These are phyloP conservation scores for Pseudolycoriella hygida DNA, from an alignment of 2,888 invertebrate genomes.

Conservation along the genomic window DNA sequence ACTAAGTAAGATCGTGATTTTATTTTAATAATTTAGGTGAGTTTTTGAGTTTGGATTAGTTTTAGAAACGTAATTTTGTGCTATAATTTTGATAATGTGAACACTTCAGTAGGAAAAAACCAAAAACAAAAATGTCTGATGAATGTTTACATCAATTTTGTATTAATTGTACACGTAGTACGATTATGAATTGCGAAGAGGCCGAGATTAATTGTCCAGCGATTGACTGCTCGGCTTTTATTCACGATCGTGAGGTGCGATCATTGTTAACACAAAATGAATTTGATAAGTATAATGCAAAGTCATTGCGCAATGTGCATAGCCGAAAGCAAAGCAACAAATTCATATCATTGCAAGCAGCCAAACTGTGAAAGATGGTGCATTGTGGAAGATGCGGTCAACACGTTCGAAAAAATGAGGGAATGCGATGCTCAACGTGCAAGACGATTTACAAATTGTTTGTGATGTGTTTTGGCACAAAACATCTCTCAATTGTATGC, in stretches of 20 bases:
- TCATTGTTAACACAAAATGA: slow-evolving; percentile 49
- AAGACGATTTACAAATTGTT: too few species aligned
- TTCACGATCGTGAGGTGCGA: slow-evolving; percentile 73
- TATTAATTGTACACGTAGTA: slow-evolving; percentile 48
- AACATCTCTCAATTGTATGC: too few species aligned
- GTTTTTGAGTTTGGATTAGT: too few species aligned
- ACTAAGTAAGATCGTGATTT: too few species aligned
- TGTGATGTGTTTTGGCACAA: too few species aligned
- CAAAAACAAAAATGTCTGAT: too few species aligned
- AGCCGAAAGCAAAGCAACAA: slow-evolving; percentile 63
- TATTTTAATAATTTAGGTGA: too few species aligned
- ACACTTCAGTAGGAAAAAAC: too few species aligned
- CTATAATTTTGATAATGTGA: too few species aligned
- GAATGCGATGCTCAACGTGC: too few species aligned
- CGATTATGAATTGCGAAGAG: slow-evolving; percentile 58
- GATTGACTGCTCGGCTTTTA: slow-evolving; percentile 54
- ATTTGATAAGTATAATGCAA: slow-evolving; percentile 66
- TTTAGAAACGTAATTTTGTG: too few species aligned
- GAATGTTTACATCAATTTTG: slow-evolving; percentile 84
- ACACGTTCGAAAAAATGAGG: too few species aligned
- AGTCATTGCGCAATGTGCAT: slow-evolving; percentile 34
- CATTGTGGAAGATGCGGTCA: slow-evolving; percentile 71
- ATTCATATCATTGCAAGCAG: slow-evolving; percentile 79
- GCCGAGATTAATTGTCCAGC: slow-evolving; percentile 69
- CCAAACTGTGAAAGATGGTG: slow-evolving; percentile 83